Base-by-base conservation (phyloP, 2,113 vertebrate genomes). In the Halcyon senegalensis region DNA sequence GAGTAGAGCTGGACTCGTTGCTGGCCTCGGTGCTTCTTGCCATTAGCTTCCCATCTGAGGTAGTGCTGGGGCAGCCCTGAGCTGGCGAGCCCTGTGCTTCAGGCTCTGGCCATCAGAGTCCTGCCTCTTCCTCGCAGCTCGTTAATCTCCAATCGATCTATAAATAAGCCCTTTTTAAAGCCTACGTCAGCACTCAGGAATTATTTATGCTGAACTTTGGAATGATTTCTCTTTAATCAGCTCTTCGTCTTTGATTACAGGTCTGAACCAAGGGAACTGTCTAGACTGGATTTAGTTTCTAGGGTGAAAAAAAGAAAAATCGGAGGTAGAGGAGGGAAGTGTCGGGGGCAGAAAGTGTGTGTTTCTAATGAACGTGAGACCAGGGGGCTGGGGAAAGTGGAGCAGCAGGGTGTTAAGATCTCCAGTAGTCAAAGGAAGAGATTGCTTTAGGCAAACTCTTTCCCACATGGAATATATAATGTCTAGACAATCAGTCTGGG, bases 401-500 rank as follows among this genome's bases (percentile, higher is more conserved):
- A 89, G 89, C 93, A 94, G 79, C 76, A 76, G 96, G 87, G 91
- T 96, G 93, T 95, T 97, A 95, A 97, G 95, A 96, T 97, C 89
- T 95, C 95, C 94, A 74, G 90, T 89, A 94, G 93, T 97, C 95
- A 97, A 98, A 97, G 94, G 96, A 97, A 94, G 94, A 81, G 93
- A 90, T 92, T 93, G 56, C 70, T 94, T 90, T 83, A 89, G 95
- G 95, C 94, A 91, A 83, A 73, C 90, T 87, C 88, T 96, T 97
- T 97, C 95, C 96, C 60, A 39, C 59, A 80, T 96, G 96, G 93
- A 93, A 89, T 96, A 92, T 92, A 84, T 78, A 70, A 72, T 91
- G 96, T 98, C 98, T 98, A 98, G 97, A 98, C 92, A 53, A 89
- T 89, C 37, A 85, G 94, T 97, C 97, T 98, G 95, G 93, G 85